Conservation (phyloP, 2,797 vertebrate species). For the Pseudocheirus occidentalis region DNA sequence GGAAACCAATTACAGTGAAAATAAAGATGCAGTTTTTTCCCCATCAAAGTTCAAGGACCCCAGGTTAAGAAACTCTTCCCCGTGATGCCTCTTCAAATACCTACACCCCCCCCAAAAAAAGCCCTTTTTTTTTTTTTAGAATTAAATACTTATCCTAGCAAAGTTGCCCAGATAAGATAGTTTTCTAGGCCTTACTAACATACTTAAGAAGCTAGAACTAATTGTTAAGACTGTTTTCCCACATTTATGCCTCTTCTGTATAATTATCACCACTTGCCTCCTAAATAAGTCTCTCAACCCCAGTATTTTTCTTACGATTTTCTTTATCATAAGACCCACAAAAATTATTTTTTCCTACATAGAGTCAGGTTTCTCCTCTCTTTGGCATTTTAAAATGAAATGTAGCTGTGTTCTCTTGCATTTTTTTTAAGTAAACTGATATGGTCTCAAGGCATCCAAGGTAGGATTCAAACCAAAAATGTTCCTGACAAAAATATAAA, state of each 20-base stretch:
- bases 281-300: background rate
- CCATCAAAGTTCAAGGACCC: background rate
- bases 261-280: background rate
- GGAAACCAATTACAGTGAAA: background rate
- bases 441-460: background rate
- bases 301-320: background rate
- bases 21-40: background rate
- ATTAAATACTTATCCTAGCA: background rate
- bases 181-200: background rate
- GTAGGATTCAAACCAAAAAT: background rate
- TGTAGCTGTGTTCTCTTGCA: background rate
- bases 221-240: conserved; percentile 12
- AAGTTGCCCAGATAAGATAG: background rate
- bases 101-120: background rate
- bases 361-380: background rate
- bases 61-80: background rate
- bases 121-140: background rate
- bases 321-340: background rate
- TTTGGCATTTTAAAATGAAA: background rate
- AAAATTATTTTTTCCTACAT: background rate
- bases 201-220: background rate
- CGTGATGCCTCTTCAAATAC: background rate
- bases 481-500: conserved; percentile 8
- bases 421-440: background rate
- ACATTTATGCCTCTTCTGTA: conserved; percentile 2